These are phyloP conservation scores for Oxyruncus cristatus DNA, from an alignment of 2,113 vertebrate genomes.

Conservation along the genomic window DNA sequence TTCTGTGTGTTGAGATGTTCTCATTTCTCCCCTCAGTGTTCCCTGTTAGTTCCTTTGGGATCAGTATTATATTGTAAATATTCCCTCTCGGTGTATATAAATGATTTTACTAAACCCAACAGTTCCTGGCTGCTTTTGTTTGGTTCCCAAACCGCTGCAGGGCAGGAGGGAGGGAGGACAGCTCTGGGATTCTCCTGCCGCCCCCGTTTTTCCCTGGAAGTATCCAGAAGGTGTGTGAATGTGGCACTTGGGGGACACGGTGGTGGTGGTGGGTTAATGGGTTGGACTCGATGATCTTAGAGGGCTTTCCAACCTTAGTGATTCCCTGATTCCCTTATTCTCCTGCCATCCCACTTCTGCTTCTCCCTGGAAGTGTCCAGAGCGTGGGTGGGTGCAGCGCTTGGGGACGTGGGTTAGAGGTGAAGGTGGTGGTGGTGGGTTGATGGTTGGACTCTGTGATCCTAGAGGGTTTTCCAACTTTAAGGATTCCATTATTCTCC, in stretches of 20 bases:
- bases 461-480: not conserved
- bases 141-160: not conserved
- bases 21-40: slow-evolving; percentile 46
- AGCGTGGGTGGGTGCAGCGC: not conserved
- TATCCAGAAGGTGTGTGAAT: not conserved
- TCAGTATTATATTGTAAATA: slow-evolving; percentile 77
- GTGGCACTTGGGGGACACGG: not conserved
- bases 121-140: slow-evolving; percentile 35
- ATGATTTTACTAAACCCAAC: slow-evolving; percentile 73
- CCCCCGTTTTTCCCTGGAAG: not conserved
- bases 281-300: not conserved
- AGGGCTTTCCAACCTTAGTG: not conserved
- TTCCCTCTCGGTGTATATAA: slow-evolving; percentile 69
- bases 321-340: not conserved
- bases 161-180: not conserved
- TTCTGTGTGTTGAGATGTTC: slow-evolving; percentile 27
- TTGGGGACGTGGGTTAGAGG: not conserved
- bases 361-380: not conserved
- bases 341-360: not conserved
- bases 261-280: not conserved
- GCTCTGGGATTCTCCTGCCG: not conserved
- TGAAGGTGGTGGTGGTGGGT: not conserved
- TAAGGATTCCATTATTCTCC: not conserved
- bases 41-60: slow-evolving; percentile 50
- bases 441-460: not conserved